phyloP scores from a whole-genome alignment of 1,140 invertebrate genomes.

The Caerostris extrusa region DNA sequence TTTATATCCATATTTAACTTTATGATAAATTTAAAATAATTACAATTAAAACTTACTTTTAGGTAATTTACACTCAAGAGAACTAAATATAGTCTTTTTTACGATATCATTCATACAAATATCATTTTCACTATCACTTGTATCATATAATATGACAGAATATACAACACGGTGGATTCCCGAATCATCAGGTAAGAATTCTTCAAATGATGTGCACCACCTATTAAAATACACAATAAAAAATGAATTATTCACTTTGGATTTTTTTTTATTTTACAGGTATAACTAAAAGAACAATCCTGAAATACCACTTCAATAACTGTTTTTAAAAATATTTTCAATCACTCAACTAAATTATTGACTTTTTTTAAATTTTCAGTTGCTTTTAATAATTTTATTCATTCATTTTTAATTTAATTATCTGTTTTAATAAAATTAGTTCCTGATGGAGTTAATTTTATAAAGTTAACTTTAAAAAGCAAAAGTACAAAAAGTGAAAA shows the following conservation, averaged over 20 bases:
- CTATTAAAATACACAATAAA: background rate
- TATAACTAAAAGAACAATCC: background rate
- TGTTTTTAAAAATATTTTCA: too few relatives aligned
- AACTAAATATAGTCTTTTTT: background rate
- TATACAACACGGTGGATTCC: conserved; percentile 49
- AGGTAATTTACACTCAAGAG: conserved; percentile 28
- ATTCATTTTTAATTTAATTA: too few relatives aligned
- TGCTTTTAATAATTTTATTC: too few relatives aligned
- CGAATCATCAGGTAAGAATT: conserved; percentile 41
- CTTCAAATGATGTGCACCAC: background rate
- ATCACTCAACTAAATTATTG: too few relatives aligned
- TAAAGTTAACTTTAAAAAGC: too few relatives aligned
- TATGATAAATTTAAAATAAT: background rate
- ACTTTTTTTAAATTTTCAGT: too few relatives aligned
- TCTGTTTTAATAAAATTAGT: too few relatives aligned
- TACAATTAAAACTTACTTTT: conserved; percentile 42
- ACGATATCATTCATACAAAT: conserved; percentile 61
- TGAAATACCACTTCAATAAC: background rate
- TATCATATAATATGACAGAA: conserved; percentile 65
- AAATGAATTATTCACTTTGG: background rate
- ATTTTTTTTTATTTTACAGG: background rate
- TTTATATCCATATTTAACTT: background rate
- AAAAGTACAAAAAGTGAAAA: too few relatives aligned
- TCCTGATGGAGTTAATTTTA: too few relatives aligned
- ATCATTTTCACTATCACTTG: conserved; percentile 45